Conservation (phyloP, 2,797 vertebrate genomes). For the Sebastes diaconus region DNA sequence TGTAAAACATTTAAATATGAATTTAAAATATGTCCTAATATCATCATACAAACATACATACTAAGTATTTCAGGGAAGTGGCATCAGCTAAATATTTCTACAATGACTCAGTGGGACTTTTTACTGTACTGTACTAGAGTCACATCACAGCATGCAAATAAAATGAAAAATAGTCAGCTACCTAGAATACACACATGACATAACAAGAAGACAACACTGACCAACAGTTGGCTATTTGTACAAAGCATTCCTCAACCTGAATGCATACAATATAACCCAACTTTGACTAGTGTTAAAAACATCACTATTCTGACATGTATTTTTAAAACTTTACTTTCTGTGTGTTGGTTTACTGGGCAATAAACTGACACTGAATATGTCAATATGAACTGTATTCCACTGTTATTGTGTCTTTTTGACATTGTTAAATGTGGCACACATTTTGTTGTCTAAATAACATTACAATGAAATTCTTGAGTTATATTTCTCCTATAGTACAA, state of each 20-base stretch:
- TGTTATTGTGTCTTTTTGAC: neutral
- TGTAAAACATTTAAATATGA: neutral
- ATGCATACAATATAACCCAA: neutral
- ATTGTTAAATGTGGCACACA: neutral
- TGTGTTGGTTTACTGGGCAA: neutral
- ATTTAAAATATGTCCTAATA: neutral
- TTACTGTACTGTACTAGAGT: neutral
- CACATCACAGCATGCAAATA: neutral
- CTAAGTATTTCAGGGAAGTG: neutral
- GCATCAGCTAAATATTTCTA: neutral
- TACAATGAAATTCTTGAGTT: neutral
- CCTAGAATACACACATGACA: neutral
- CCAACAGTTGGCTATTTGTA: neutral
- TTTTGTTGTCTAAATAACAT: neutral
- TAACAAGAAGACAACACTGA: neutral
- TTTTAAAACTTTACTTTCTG: neutral
- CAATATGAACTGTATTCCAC: neutral
- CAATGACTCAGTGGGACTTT: neutral
- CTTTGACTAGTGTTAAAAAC: neutral
- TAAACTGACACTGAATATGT: neutral
- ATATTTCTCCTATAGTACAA: neutral
- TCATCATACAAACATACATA: neutral
- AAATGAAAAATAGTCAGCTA: neutral
- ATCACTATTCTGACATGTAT: neutral
- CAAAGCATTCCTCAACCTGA: neutral